Conservation (phyloP, 2,113 vertebrate genomes). For the Arenaria interpres region DNA sequence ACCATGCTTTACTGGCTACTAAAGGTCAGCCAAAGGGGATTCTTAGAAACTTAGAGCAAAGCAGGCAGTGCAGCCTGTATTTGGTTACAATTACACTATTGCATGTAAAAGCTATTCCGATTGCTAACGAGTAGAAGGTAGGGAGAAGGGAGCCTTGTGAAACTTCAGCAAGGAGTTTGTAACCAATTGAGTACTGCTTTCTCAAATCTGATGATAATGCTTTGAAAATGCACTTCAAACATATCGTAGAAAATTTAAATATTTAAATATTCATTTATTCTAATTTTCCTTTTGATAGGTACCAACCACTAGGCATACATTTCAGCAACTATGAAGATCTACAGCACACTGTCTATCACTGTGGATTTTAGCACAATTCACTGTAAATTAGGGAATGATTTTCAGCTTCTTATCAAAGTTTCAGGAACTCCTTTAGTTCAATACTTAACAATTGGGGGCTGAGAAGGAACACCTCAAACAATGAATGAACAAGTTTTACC, state of each 20-base stretch:
- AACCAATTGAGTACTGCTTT: constrained; percentile 55
- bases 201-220: constrained; percentile 73
- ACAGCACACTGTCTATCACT: constrained; percentile 64
- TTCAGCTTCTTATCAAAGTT: constrained; percentile 67
- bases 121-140: constrained; percentile 36
- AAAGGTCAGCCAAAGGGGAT: constrained; percentile 58
- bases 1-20: neutral
- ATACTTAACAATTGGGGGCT: constrained; percentile 49
- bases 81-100: constrained; percentile 44
- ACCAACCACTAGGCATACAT: constrained; percentile 59
- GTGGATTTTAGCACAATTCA: constrained; percentile 67
- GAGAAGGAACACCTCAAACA: constrained; percentile 45
- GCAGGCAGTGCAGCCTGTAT: constrained; percentile 31
- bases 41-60: constrained; percentile 33
- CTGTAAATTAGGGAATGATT: constrained; percentile 62
- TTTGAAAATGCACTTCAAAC: constrained; percentile 77
- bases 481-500: constrained; percentile 27
- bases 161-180: constrained; percentile 29
- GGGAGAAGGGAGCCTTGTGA: constrained; percentile 34
- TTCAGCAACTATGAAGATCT: constrained; percentile 66
- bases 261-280: constrained; percentile 84
- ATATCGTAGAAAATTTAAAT: constrained; percentile 77
- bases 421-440: constrained; percentile 54
- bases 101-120: constrained; percentile 27
- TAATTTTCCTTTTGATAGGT: constrained; percentile 76